Base-by-base conservation (phyloP, 2,113 vertebrate genomes). In the Anser cygnoides region DNA sequence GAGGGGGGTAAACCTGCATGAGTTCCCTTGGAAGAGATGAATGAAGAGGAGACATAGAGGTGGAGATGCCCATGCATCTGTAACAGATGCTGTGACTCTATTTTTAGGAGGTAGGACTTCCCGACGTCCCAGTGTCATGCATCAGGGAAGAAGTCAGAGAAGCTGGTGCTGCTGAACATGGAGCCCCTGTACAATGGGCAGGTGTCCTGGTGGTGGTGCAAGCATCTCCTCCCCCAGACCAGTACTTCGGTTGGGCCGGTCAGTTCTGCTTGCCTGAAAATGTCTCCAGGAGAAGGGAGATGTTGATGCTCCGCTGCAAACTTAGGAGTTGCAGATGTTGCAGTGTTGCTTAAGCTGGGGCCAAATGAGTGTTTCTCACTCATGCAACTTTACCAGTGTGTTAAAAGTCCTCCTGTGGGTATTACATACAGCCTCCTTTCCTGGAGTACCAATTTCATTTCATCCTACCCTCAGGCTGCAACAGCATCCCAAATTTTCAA, bases 251-350 rank as follows among this genome's bases (percentile, higher is more conserved):
- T 33, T 31, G 44, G 19, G 35, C 26, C 28, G 4, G n/a, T 70
- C n/a, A 16, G 9, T 70, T 65, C 49, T 58, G 20, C n/a, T 66
- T 54, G 4, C 1, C 1, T 39, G 33, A 9, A 0, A 8, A 2
- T 44, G 29, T 7, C 29, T 29, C 8, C 1, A 2, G n/a, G 13
- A 62, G n/a, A 67, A 68, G 11, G 31, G 57, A 63, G 22, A 2
- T 46, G 31, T 8, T 87, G 70, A 3, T 71, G 31, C 7, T 61
- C 9, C 20, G n/a, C 19, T 67, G 25, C 37, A 57, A 26, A 13
- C 0, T 0, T n/a, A 9, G 8, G n/a, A 58, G n/a, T 18, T 78
- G 61, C 4, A 20, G 61, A 18, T 75, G n/a, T 63, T 67, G 20
- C 80, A 52, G 2, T 10, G 58, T 70, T 17, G 43, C 29, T 37